Conservation (phyloP, 2,113 vertebrate species). For the Cyprinodon brontotheroides region DNA sequence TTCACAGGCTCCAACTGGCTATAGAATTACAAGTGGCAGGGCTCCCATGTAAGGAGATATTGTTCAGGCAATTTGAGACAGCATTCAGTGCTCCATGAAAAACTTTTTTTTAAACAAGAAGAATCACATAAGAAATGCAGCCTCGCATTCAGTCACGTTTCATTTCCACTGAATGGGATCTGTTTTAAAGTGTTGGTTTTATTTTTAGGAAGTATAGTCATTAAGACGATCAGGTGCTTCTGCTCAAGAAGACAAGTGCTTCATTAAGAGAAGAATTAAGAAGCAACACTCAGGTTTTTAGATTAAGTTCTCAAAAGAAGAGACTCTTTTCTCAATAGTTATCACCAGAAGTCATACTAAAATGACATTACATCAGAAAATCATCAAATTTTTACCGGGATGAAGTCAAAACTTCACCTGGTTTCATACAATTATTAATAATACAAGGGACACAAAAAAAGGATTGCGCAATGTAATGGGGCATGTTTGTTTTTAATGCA, state of each 20-base stretch:
- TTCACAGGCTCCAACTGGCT: not conserved
- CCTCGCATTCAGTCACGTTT: not conserved
- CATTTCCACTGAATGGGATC: not conserved
- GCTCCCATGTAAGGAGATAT: constrained; percentile 11
- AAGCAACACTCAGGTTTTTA: not conserved
- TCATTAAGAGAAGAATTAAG: not conserved
- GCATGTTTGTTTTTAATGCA: too few species aligned
- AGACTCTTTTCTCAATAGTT: not conserved
- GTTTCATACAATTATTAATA: too few species aligned
- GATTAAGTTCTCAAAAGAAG: not conserved
- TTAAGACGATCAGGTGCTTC: not conserved
- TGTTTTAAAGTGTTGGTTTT: not conserved
- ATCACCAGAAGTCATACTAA: not conserved
- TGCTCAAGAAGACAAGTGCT: not conserved
- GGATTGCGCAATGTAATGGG: too few species aligned
- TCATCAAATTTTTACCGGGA: too few species aligned
- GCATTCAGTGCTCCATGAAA: not conserved
- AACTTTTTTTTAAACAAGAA: constrained; percentile 10
- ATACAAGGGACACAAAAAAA: too few species aligned
- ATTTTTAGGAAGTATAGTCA: constrained; percentile 1
- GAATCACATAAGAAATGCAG: not conserved
- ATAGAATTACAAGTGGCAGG: constrained; percentile 8
- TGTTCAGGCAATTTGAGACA: constrained; percentile 7
- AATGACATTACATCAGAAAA: not conserved
- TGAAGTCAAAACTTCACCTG: too few species aligned